These are phyloP conservation scores for Typhlomys cinereus DNA, from an alignment of 2,113 vertebrate species.

Conservation along the genomic window DNA sequence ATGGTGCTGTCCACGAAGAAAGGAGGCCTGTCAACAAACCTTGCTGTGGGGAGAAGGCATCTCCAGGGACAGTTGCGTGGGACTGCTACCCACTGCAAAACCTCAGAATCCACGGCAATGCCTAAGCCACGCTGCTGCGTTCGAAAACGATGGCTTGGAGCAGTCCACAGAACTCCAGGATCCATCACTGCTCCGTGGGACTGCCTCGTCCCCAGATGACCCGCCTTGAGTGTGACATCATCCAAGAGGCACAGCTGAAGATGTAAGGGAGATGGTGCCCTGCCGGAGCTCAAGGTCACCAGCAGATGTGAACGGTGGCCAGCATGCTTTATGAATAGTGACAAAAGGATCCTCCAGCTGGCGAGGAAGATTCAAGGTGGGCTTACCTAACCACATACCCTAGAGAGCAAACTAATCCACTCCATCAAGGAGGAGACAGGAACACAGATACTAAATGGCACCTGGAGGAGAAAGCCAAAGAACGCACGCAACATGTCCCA, in stretches of 20 bases:
- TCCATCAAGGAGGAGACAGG: constrained; percentile 25
- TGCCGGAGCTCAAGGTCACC: not conserved
- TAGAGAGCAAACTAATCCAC: constrained; percentile 17
- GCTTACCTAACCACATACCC: not conserved
- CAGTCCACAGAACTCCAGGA: not conserved
- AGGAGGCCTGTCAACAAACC: not conserved
- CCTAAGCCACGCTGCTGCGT: not conserved
- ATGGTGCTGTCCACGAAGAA: constrained; percentile 4
- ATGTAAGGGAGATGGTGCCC: not conserved
- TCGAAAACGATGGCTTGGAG: not conserved
- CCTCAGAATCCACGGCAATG: not conserved
- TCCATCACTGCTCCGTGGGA: not conserved
- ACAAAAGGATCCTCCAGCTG: not conserved
- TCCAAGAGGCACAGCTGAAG: not conserved
- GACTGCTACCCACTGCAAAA: not conserved
- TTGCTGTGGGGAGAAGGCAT: constrained; percentile 11
- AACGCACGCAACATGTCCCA: constrained; percentile 18
- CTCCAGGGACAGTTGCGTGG: not conserved
- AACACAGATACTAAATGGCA: not conserved
- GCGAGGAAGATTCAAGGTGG: not conserved
- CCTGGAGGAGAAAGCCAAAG: constrained; percentile 6
- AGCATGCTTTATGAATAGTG: not conserved
- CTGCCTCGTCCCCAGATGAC: not conserved
- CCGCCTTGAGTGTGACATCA: not conserved
- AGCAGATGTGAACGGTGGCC: not conserved